These are phyloP conservation scores for Teleogryllus occipitalis DNA, from an alignment of 1,140 invertebrate genomes.

Conservation along the genomic window DNA sequence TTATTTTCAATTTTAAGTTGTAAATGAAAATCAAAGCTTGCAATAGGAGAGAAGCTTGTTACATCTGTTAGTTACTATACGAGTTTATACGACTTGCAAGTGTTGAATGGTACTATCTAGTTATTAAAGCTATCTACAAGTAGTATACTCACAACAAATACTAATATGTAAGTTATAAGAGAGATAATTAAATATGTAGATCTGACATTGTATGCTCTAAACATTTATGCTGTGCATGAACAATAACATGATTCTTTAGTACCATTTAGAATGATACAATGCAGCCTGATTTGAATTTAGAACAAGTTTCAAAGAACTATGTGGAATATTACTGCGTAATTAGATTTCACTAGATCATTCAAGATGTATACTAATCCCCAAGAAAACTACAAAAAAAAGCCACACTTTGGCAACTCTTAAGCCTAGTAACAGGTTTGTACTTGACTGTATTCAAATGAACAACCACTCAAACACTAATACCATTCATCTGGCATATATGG, in stretches of 20 bases:
- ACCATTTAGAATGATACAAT: neutral
- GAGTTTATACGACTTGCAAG: neutral
- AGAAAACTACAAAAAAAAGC: constrained; percentile 15
- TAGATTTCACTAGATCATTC: neutral
- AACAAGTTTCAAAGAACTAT: neutral
- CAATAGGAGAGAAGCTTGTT: neutral
- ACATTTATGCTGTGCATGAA: neutral
- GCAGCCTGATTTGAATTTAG: neutral
- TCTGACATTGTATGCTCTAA: neutral
- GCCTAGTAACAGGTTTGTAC: constrained; percentile 23
- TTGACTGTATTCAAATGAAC: constrained; percentile 21
- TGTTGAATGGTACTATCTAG: neutral
- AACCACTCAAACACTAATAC: constrained; percentile 17
- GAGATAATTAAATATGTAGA: neutral
- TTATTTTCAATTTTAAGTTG: neutral
- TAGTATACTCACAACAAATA: neutral
- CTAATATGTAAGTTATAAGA: neutral
- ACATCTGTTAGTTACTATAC: neutral
- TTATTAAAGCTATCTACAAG: neutral
- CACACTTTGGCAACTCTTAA: constrained; percentile 24
- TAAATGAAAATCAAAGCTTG: neutral
- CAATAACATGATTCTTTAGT: neutral
- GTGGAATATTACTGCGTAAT: neutral
- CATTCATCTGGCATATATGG: constrained; percentile 21
- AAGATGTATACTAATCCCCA: neutral